Conservation (phyloP, 1,140 invertebrate genomes). For the Teleopsis dalmanni region DNA sequence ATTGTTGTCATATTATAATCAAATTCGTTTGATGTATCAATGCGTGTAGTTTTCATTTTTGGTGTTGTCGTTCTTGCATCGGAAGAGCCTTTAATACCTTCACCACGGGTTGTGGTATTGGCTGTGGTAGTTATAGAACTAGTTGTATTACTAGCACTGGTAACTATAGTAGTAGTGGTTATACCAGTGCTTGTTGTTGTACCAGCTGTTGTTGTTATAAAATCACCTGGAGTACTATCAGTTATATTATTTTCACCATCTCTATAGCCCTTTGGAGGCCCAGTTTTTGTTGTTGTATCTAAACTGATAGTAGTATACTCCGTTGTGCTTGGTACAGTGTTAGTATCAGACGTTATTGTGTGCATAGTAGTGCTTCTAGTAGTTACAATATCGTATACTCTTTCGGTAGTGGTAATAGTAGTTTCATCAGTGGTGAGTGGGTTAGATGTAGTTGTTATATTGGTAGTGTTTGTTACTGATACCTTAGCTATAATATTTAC, state of each 20-base stretch:
- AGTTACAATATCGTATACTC: slow-evolving; percentile 11
- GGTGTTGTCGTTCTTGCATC: slow-evolving; percentile 29
- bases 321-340: slow-evolving; percentile 9
- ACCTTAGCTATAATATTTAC: slow-evolving; percentile 6
- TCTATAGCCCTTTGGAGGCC: slow-evolving; percentile 34
- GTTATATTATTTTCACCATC: slow-evolving; percentile 43
- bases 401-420: slow-evolving; percentile 13
- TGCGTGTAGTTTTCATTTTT: slow-evolving; percentile 37
- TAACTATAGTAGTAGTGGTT: slow-evolving; percentile 11
- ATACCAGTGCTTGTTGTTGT: slow-evolving; percentile 13
- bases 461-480: slow-evolving; percentile 22
- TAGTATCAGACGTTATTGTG: slow-evolving; percentile 20
- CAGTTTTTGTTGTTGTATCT: slow-evolving; percentile 22
- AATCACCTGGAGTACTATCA: slow-evolving; percentile 22
- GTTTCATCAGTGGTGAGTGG: slow-evolving; percentile 22
- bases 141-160: slow-evolving; percentile 14
- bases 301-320: slow-evolving; percentile 22
- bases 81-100: slow-evolving; percentile 20
- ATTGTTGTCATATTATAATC: slow-evolving; percentile 17
- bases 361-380: slow-evolving; percentile 20
- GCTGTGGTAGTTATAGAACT: background rate
- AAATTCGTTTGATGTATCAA: slow-evolving; percentile 37
- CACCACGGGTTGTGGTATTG: slow-evolving; percentile 13
- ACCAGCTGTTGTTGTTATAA: slow-evolving; percentile 17
- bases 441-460: slow-evolving; percentile 26